Evolutionary conservation across 2,113 vertebrate genomes (phyloP).

Genomic region (Microtus richardsoni): DNA sequence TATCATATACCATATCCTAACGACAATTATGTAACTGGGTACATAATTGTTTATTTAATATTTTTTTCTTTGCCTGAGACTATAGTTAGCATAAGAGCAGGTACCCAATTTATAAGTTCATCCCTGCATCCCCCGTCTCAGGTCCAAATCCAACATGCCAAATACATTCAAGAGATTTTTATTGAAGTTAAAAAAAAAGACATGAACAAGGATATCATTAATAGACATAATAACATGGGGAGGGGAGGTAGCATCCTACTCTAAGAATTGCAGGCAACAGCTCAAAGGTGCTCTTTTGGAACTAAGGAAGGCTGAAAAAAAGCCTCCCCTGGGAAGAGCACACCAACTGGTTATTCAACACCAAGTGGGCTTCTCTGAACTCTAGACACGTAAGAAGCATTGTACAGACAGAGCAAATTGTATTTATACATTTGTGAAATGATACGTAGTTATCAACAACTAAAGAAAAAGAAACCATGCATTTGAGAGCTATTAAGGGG

Average conservation of each 20-base stretch:
- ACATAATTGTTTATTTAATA: neutral
- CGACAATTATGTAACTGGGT: neutral
- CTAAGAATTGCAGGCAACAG: neutral
- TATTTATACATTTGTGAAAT: neutral
- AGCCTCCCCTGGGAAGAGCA: neutral
- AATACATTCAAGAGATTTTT: constrained; percentile 26
- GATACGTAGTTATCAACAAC: neutral
- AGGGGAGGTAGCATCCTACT: neutral
- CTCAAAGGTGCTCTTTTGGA: no score
- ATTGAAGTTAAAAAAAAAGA: neutral
- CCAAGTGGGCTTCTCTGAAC: neutral
- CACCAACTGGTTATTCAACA: no score
- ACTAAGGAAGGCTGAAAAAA: neutral
- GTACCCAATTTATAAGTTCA: neutral
- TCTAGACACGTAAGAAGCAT: neutral
- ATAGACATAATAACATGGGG: neutral
- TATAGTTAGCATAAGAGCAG: neutral
- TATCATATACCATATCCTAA: neutral
- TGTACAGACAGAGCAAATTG: neutral
- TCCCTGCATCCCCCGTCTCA: neutral
- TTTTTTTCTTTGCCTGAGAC: neutral
- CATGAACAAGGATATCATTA: neutral
- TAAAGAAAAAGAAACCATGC: neutral
- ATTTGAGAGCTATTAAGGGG: neutral
- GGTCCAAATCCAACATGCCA: neutral